Evolutionary conservation across 2,888 invertebrate species (phyloP), one percentile per base, ranked within the genome.

Genomic region (Caenorhabditis uteleia): DNA sequence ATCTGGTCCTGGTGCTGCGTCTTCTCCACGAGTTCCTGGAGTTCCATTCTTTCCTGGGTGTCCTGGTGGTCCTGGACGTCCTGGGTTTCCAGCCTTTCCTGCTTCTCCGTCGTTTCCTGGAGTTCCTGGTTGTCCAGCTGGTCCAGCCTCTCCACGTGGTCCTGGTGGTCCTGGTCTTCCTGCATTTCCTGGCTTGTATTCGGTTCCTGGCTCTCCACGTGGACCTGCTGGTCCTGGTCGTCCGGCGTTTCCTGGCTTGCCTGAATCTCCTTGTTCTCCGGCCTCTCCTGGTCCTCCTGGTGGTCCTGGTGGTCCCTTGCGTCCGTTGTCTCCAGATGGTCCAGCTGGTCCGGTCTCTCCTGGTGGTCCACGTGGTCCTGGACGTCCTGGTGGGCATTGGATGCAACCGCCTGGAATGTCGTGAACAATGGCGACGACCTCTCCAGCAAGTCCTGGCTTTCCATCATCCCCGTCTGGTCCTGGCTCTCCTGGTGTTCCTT

Each of bases 101-200:
- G 70, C 48, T 36, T 68, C 62, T 53, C 74, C 74, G 26, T 68
- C 68, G 43, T 53, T 59, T 57, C 70, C 70, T 49, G 68, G 61
- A 14, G 60, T 42, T 62, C 70, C 70, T 45, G 65, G 70, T 43
- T 65, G 46, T 62, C 68, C 68, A 31, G 58, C 64, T 54, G 68
- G 68, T 68, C 74, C 74, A 27, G 72, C 64, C 42, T 66, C 64
- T 59, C 75, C 75, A 45, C 68, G 64, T 44, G 70, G 72, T 56
- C 75, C 71, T 53, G 66, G 60, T 51, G 68, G 66, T 67, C 71
- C 71, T 61, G 62, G 68, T 23, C 71, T 46, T 54, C 71, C 71
- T 27, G 68, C 48, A 18, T 62, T 48, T 60, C 68, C 71, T 58
- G 68, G 71, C 40, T 58, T 59, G 62, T 68, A 65, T 43, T 68